These are phyloP conservation scores for Emys orbicularis DNA, from an alignment of 2,797 vertebrate genomes.

Conservation along the genomic window DNA sequence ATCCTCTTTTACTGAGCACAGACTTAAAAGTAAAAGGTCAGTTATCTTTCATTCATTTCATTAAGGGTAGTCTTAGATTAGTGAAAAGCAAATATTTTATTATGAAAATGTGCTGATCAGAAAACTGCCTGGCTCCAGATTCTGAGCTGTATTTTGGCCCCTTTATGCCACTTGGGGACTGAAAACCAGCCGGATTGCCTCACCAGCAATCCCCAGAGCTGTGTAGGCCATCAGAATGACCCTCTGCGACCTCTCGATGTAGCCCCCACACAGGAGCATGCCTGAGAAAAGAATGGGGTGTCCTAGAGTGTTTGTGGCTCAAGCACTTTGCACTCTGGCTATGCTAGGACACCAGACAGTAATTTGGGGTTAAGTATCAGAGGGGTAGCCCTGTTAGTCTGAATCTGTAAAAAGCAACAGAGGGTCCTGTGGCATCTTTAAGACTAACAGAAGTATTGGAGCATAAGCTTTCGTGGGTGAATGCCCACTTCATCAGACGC, in stretches of 20 bases:
- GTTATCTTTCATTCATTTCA: constrained; percentile 3
- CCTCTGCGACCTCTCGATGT: neutral
- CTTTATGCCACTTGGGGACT: neutral
- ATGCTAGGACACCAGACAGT: neutral
- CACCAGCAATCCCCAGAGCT: neutral
- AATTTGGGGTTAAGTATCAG: neutral
- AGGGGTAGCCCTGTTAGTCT: too few relatives aligned
- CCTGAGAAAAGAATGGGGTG: accelerated
- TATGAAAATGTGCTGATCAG: neutral
- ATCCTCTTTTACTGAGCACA: constrained; percentile 34
- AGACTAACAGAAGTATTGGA: too few relatives aligned
- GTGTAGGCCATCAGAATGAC: neutral
- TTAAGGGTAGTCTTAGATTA: neutral
- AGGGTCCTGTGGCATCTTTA: too few relatives aligned
- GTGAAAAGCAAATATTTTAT: neutral
- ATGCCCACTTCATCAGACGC: too few relatives aligned
- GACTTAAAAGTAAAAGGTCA: constrained; percentile 53
- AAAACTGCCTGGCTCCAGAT: neutral
- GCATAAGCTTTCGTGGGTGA: too few relatives aligned
- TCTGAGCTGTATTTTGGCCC: accelerated
- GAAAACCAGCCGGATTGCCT: neutral
- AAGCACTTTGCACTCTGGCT: neutral
- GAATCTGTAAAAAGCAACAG: too few relatives aligned
- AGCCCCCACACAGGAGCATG: neutral
- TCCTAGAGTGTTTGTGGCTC: neutral